These are phyloP conservation scores for Glomeris maerens DNA, from an alignment of 1,140 invertebrate genomes.

Conservation along the genomic window DNA sequence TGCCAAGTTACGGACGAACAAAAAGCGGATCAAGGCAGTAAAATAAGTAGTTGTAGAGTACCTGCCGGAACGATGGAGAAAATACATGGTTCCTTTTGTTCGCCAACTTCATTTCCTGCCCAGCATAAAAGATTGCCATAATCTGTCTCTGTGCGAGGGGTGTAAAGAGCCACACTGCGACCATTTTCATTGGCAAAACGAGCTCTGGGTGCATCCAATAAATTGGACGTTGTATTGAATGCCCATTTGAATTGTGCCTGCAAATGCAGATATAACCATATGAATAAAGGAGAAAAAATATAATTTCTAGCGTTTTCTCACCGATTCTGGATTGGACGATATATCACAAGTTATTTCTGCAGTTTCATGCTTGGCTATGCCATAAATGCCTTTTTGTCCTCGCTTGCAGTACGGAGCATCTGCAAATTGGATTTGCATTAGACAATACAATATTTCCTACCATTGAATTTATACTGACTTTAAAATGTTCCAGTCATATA, in stretches of 20 bases:
- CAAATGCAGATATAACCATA: too few species aligned
- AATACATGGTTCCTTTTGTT: slow-evolving; percentile 56
- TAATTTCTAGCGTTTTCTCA: slow-evolving; percentile 7
- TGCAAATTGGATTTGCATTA: slow-evolving; percentile 39
- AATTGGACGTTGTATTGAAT: slow-evolving; percentile 72
- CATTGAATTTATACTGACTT: too few species aligned
- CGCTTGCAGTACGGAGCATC: slow-evolving; percentile 69
- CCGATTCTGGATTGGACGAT: slow-evolving; percentile 57
- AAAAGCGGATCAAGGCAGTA: not conserved
- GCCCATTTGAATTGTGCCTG: slow-evolving; percentile 64
- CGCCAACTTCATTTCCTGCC: slow-evolving; percentile 63
- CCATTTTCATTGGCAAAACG: slow-evolving; percentile 42
- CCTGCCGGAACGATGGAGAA: slow-evolving; percentile 73
- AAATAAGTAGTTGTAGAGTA: slow-evolving; percentile 31
- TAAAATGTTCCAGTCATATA: too few species aligned
- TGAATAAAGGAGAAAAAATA: slow-evolving; percentile 6
- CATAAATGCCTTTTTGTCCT: slow-evolving; percentile 58
- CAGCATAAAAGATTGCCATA: slow-evolving; percentile 75
- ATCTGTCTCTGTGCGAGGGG: slow-evolving; percentile 65
- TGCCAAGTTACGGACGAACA: too few species aligned
- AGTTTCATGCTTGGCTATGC: slow-evolving; percentile 60
- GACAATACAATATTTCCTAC: too few species aligned
- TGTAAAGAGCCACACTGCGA: slow-evolving; percentile 65
- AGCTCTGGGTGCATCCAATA: slow-evolving; percentile 52
- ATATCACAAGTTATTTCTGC: slow-evolving; percentile 62